phyloP scores from a whole-genome alignment of 2,113 vertebrate genomes.

The Microcebus jonahi region DNA sequence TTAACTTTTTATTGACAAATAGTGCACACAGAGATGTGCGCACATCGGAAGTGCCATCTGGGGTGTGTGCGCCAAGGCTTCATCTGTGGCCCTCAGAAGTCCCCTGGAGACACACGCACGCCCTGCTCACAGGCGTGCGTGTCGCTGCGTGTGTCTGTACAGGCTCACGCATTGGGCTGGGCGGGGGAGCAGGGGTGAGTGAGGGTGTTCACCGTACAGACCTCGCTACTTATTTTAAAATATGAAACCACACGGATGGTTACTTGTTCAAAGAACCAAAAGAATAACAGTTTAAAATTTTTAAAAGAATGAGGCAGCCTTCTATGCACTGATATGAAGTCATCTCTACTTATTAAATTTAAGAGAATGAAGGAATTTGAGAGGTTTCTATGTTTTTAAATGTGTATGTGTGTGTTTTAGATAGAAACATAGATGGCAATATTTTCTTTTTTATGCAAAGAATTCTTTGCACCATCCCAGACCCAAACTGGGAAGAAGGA shows the following conservation, averaged over 20 bases:
- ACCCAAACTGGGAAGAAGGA: background rate
- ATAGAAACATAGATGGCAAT: background rate
- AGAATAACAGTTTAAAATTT: background rate
- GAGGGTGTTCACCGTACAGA: background rate
- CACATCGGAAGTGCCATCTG: rapidly evolving
- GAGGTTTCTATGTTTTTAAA: background rate
- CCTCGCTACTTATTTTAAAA: background rate
- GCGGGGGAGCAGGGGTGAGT: background rate
- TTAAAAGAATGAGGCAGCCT: background rate
- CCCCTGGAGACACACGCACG: background rate
- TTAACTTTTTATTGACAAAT: background rate
- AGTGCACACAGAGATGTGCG: background rate
- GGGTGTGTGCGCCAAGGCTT: background rate
- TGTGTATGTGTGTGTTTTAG: background rate
- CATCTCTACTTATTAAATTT: background rate
- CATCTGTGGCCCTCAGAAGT: background rate
- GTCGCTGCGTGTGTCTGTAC: rapidly evolving
- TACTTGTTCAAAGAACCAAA: background rate
- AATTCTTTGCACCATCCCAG: background rate
- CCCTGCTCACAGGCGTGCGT: rapidly evolving
- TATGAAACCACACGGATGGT: background rate
- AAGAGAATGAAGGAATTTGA: background rate
- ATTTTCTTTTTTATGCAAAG: background rate
- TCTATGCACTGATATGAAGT: background rate
- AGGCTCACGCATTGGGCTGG: background rate